These are phyloP conservation scores for Pantherophis vulpinus DNA, from an alignment of 2,797 vertebrate genomes.

Conservation along the genomic window DNA sequence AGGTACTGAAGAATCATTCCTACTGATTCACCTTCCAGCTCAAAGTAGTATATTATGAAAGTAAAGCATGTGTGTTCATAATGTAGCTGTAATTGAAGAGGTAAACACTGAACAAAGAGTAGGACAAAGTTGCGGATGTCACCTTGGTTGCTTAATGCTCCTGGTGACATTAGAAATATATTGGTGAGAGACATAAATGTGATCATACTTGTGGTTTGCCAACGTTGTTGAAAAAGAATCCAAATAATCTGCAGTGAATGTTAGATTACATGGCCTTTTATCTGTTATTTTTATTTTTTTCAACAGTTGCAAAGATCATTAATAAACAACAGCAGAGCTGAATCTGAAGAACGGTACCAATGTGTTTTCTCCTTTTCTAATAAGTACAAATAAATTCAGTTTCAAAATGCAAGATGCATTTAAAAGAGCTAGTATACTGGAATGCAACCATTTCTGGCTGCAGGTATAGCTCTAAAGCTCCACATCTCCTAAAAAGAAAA, in stretches of 20 bases:
- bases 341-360: slow-evolving; percentile 8
- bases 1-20: neutral
- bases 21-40: neutral
- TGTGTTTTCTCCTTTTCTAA: slow-evolving; percentile 23
- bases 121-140: neutral
- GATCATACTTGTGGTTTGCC: neutral
- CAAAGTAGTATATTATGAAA: neutral
- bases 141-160: neutral
- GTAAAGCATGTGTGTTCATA: neutral
- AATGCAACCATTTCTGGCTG: slow-evolving; percentile 50
- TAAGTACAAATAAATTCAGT: slow-evolving; percentile 31
- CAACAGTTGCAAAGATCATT: neutral
- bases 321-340: neutral
- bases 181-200: neutral
- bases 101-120: neutral
- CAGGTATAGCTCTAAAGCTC: slow-evolving; percentile 45
- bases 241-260: neutral
- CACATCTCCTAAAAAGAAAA: neutral
- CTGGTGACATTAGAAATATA: neutral
- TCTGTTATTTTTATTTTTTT: neutral
- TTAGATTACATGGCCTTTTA: neutral
- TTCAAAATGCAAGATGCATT: slow-evolving; percentile 28
- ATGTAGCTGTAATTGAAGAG: neutral
- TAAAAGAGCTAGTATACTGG: slow-evolving; percentile 19
- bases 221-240: neutral